Evolutionary conservation across 2,113 vertebrate species (phyloP).

Genomic region (Promerops cafer): DNA sequence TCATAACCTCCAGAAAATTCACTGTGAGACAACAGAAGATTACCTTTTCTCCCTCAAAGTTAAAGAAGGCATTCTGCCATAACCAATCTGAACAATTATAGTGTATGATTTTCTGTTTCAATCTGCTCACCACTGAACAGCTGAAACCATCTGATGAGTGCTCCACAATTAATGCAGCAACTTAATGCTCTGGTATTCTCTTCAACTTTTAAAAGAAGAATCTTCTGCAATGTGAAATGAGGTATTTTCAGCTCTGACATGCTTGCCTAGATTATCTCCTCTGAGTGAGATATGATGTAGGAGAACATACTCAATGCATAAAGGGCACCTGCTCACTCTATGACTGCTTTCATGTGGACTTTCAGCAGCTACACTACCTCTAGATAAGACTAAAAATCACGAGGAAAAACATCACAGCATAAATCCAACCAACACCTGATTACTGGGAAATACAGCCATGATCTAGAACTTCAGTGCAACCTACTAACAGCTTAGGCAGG

Average conservation of each 20-base stretch:
- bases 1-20: not conserved
- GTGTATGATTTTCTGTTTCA: not conserved
- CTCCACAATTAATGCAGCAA: not conserved
- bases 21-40: not conserved
- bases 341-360: not conserved
- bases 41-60: not conserved
- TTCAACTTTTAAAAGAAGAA: not conserved
- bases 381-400: not conserved
- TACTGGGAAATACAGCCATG: not conserved
- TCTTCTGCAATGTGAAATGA: not conserved
- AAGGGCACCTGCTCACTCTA: not conserved
- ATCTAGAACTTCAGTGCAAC: not conserved
- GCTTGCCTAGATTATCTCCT: not conserved
- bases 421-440: not conserved
- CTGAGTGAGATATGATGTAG: not conserved
- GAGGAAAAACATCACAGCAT: not conserved
- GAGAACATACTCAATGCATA: not conserved
- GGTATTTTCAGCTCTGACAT: not conserved
- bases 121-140: not conserved
- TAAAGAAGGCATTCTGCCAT: not conserved
- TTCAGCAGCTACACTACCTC: not conserved
- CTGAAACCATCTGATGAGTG: not conserved
- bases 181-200: not conserved
- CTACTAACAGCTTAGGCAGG: not conserved
- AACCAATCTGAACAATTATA: not conserved